Evolutionary conservation across 2,113 vertebrate species (phyloP), one percentile per base, ranked within the genome.

Genomic region (Trinectes maculatus): DNA sequence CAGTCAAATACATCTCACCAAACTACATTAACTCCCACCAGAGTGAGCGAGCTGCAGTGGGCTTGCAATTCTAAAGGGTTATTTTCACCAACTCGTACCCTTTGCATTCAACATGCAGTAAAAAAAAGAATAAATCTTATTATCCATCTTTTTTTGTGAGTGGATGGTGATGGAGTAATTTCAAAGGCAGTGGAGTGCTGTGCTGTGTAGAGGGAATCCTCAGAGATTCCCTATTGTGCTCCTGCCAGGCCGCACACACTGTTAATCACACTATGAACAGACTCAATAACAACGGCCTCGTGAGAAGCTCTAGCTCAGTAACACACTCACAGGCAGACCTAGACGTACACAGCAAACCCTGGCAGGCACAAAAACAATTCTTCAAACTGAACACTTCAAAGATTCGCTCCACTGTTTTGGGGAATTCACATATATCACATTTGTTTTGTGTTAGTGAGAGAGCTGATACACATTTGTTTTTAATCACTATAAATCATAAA

Each of bases 1-100:
- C 85, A 87, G 77, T 90, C 77, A 85, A 85, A 91, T 69, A 79
- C 83, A 86, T 85, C 68, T 78, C 79, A 78, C 79, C 74, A 90
- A 93, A 91, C 87, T 82, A 89, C 87, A 90, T 92, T 92, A 92
- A 91, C 89, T 89, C 79, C 67, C 80, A 88, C 52, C 79, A 76
- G 86, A 87, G 81, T 79, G 77, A 84, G 78, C 28, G 54, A 76
- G 64, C 76, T 46, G 74, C 83, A 80, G 69, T 77, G 66, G 79
- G 77, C 80, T 74, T 84, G 65, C 44, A 83, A 89, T 91, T 86
- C 85, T 89, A 80, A 85, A 65, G 78, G 73, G 77, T 64, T 84
- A 59, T 88, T 86, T 84, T 72, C 82, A 79, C 80, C 74, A 87
- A 83, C 82, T 89, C 78, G 47, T 77, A 89, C 52, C 53, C 64